These are phyloP conservation scores for Synergus japonicus DNA, from an alignment of 2,888 invertebrate species.

Conservation along the genomic window DNA sequence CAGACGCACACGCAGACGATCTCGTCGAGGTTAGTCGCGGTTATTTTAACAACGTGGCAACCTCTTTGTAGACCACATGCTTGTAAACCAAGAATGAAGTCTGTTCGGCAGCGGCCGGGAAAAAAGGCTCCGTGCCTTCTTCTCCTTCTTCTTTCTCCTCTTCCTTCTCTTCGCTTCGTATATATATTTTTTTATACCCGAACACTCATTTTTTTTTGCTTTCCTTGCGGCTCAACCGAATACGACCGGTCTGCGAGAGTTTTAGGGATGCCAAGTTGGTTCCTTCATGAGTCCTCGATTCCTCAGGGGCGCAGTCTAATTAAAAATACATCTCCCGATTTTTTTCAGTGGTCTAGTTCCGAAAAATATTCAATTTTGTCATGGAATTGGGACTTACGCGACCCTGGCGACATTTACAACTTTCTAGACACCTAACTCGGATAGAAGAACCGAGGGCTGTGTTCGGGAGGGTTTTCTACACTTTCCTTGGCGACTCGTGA, in stretches of 20 bases:
- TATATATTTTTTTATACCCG: conserved; percentile 40
- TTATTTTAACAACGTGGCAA: conserved; percentile 78
- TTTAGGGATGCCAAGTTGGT: conserved; percentile 36
- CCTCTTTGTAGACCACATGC: conserved; percentile 77
- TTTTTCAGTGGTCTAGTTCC: not conserved
- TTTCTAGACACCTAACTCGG: no score
- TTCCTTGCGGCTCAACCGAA: conserved; percentile 33
- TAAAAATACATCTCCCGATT: conserved; percentile 3
- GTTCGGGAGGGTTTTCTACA: not conserved
- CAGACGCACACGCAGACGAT: conserved; percentile 54
- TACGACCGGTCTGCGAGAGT: conserved; percentile 36
- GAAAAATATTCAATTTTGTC: not conserved
- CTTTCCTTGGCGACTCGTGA: no score
- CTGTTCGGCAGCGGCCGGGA: conserved; percentile 69
- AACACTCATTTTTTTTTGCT: conserved; percentile 33
- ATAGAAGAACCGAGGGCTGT: not conserved
- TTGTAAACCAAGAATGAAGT: conserved; percentile 77
- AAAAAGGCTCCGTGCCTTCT: conserved; percentile 56
- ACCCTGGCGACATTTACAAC: not conserved
- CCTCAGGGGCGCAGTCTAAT: conserved; percentile 37
- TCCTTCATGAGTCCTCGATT: conserved; percentile 32
- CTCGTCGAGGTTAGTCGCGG: conserved; percentile 70
- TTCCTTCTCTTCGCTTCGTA: conserved; percentile 45
- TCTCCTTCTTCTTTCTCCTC: conserved; percentile 42
- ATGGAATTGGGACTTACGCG: not conserved